A percentile compares a stretch with the other conserved stretches of the same genome.
These are phyloP conservation scores for Daubentonia madagascariensis DNA, from an alignment of 2,113 vertebrate species.

Conservation along the genomic window DNA sequence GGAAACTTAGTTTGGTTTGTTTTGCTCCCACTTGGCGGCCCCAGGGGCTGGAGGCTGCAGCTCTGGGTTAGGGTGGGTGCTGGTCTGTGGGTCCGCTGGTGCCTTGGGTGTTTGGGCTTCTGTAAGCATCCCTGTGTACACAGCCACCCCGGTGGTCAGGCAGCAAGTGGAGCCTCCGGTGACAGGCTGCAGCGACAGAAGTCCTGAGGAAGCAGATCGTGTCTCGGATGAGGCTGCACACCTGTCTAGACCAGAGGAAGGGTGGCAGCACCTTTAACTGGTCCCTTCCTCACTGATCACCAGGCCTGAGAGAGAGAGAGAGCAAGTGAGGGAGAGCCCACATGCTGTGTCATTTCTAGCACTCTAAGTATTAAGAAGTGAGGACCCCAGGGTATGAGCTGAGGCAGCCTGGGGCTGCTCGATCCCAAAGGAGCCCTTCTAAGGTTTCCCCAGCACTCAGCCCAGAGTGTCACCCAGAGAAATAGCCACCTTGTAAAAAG, in stretches of 20 bases:
- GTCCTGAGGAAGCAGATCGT: neutral
- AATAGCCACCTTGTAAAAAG: slow-evolving; percentile 12
- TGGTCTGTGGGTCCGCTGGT: neutral
- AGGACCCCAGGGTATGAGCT: neutral
- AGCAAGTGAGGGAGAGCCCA: fast-evolving
- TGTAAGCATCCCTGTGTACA: fast-evolving
- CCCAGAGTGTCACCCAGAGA: slow-evolving; percentile 13
- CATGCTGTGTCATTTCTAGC: neutral
- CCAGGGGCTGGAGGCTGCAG: neutral
- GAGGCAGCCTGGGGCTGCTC: neutral
- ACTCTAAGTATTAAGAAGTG: neutral
- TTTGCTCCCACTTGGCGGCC: neutral
- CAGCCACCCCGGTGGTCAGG: neutral
- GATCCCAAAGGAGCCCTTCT: neutral
- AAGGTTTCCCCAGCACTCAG: neutral
- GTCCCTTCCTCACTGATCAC: neutral
- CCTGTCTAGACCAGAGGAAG: neutral
- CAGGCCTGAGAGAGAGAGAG: neutral
- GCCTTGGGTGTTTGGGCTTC: neutral
- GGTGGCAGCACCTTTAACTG: neutral
- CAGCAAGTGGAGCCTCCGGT: neutral
- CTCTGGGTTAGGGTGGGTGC: neutral
- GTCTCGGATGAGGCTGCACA: neutral
- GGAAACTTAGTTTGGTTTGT: neutral
- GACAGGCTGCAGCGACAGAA: neutral